Evolutionary conservation across 2,888 invertebrate species (phyloP).

Genomic region (Hypercompe scribonia): DNA sequence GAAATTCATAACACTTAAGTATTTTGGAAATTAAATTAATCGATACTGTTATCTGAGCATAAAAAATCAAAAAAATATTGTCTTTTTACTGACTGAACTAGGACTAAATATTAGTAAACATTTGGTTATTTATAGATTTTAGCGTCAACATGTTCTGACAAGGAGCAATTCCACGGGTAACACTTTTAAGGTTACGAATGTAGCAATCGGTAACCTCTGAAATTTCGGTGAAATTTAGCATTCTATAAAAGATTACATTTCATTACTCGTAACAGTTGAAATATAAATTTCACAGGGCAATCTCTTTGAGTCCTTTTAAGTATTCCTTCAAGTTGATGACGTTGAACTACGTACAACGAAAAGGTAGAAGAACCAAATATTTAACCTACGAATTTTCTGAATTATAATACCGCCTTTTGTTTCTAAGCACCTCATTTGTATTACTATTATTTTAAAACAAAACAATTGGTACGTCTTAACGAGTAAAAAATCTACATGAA

Average conservation of each 20-base stretch:
- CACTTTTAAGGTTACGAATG: neutral
- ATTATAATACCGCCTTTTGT: constrained; percentile 17
- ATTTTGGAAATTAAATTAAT: neutral
- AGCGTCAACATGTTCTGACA: neutral
- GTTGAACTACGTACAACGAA: neutral
- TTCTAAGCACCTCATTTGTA: neutral
- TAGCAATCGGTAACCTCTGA: neutral
- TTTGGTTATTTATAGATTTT: neutral
- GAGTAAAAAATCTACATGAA: constrained; percentile 41
- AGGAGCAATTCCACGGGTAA: neutral
- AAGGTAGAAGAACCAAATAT: neutral
- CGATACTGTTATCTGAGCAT: neutral
- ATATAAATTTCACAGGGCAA: neutral
- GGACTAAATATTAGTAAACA: neutral
- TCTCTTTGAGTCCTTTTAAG: neutral
- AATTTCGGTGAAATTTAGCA: neutral
- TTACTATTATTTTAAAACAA: neutral
- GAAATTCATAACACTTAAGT: neutral
- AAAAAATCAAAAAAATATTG: neutral
- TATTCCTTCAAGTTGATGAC: neutral
- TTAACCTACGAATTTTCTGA: constrained; percentile 6
- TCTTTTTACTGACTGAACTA: neutral
- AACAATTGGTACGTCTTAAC: constrained; percentile 45
- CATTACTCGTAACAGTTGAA: neutral
- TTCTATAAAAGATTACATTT: neutral